phyloP scores from a whole-genome alignment of 2,797 vertebrate species.

The Ptychobarbus kaznakovi region DNA sequence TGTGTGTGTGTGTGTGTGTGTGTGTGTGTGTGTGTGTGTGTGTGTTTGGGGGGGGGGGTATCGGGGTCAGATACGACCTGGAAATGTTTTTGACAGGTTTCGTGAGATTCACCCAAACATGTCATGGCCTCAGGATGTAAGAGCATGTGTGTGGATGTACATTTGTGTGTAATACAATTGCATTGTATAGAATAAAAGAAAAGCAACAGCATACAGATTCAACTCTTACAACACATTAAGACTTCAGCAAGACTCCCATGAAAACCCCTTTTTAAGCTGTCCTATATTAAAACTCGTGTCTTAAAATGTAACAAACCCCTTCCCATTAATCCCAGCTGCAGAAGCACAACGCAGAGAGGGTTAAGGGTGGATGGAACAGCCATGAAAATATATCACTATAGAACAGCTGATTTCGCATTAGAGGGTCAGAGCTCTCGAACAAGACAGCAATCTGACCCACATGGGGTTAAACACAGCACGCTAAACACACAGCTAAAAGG shows the following conservation, averaged over 20 bases:
- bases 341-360: constrained; percentile 62
- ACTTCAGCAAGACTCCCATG: constrained; percentile 34
- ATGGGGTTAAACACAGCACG: not conserved
- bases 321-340: constrained; percentile 47
- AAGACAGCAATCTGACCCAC: not conserved
- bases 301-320: constrained; percentile 50
- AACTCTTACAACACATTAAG: constrained; percentile 50
- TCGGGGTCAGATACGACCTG: not conserved
- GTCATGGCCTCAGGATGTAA: constrained; percentile 18
- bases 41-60: not conserved
- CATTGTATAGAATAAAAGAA: constrained; percentile 61
- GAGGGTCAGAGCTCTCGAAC: not conserved
- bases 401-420: constrained; percentile 12
- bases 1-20: no score
- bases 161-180: constrained; percentile 65
- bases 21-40: no score
- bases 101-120: constrained; percentile 4
- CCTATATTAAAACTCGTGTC: constrained; percentile 56
- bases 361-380: constrained; percentile 60
- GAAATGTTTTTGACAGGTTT: constrained; percentile 15
- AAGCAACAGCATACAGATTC: constrained; percentile 42
- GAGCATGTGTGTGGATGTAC: constrained; percentile 51
- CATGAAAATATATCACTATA: constrained; percentile 39
- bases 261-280: constrained; percentile 7
- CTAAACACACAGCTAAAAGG: constrained; percentile 55